phyloP scores from a whole-genome alignment of 2,113 vertebrate species.

The Chaenogobius annularis region DNA sequence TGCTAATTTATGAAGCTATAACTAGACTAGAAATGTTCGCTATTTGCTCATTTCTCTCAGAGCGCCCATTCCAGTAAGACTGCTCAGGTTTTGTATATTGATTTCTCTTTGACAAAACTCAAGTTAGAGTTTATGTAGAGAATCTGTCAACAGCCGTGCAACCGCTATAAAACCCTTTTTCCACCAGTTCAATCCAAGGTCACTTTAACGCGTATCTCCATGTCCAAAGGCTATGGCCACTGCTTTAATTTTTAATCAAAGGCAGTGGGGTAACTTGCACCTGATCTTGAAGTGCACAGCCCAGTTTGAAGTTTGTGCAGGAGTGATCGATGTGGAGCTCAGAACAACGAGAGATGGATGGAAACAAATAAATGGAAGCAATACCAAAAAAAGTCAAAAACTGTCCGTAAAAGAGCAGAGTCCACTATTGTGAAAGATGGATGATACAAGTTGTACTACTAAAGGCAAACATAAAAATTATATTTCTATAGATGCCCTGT shows the following conservation, averaged over 20 bases:
- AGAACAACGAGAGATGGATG: neutral
- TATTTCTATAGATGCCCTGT: neutral
- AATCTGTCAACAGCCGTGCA: neutral
- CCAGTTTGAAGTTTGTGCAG: conserved; percentile 21
- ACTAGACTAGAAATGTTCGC: too few relatives aligned
- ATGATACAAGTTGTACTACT: neutral
- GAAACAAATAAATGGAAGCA: conserved; percentile 10
- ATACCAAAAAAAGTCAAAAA: neutral
- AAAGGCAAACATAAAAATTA: neutral
- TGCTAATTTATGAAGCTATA: too few relatives aligned
- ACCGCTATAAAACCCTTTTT: neutral
- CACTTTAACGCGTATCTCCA: neutral
- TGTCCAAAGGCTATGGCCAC: neutral
- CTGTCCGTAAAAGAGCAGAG: neutral
- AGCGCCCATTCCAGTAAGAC: neutral
- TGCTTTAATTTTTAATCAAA: conserved; percentile 18
- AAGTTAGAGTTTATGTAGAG: neutral
- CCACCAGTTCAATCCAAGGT: neutral
- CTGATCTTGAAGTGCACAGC: conserved; percentile 17
- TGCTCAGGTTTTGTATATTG: neutral
- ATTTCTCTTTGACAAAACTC: neutral
- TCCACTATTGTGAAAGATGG: neutral
- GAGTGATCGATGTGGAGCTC: neutral
- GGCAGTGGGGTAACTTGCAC: conserved; percentile 19
- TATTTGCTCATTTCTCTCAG: neutral